phyloP scores from a whole-genome alignment of 2,888 invertebrate species.

The Troides helena region DNA sequence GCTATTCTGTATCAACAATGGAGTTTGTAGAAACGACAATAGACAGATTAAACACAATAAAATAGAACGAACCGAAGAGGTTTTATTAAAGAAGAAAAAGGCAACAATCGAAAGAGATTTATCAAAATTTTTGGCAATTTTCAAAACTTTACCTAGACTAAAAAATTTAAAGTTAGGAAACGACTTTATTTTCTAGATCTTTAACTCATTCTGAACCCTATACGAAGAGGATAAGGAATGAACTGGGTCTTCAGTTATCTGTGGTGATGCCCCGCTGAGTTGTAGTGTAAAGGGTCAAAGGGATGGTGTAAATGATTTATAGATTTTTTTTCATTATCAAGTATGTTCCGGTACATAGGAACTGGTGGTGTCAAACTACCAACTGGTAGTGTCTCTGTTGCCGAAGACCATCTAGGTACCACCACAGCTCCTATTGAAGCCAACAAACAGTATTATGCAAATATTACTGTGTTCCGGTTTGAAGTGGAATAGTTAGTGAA shows the following conservation, averaged over 20 bases:
- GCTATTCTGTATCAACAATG: slow-evolving; percentile 33
- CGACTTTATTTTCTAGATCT: neutral
- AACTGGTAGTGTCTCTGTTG: no score
- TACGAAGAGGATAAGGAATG: neutral
- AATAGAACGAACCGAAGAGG: neutral
- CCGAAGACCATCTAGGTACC: no score
- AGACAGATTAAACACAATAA: slow-evolving; percentile 15
- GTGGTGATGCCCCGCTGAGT: slow-evolving; percentile 44
- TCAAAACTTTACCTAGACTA: neutral
- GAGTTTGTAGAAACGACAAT: slow-evolving; percentile 35
- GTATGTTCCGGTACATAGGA: slow-evolving; percentile 18
- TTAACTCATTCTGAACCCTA: slow-evolving; percentile 12
- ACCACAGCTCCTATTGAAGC: no score
- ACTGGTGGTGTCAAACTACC: no score
- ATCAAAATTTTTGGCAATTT: slow-evolving; percentile 10
- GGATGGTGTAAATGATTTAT: slow-evolving; percentile 32
- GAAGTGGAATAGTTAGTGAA: no score
- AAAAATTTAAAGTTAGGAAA: neutral
- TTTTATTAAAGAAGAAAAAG: neutral
- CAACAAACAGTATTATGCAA: no score
- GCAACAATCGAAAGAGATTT: neutral
- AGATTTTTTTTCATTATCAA: slow-evolving; percentile 6
- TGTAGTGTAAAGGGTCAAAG: slow-evolving; percentile 43
- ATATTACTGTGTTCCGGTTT: no score
- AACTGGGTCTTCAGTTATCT: neutral